Percentiles rank a stretch among this genome's conserved stretches.
phyloP scores from a whole-genome alignment of 2,797 vertebrate genomes.

The Chaenodraco wilsoni region DNA sequence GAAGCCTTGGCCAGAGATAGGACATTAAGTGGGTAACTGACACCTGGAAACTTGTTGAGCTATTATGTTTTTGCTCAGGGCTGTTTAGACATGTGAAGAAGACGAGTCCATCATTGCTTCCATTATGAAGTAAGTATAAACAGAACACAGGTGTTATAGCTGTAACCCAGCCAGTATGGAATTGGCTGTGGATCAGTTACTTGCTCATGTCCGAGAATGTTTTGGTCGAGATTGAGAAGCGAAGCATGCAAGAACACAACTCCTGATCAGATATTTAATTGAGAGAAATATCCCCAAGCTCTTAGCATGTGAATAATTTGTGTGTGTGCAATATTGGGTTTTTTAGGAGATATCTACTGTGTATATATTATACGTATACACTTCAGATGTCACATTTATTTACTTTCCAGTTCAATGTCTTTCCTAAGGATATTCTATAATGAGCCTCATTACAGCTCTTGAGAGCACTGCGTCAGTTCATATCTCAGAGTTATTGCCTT shows the following conservation, averaged over 20 bases:
- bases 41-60: slow-evolving; percentile 41
- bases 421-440: slow-evolving; percentile 7
- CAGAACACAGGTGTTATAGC: slow-evolving; percentile 55
- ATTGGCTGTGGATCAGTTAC: slow-evolving; percentile 63
- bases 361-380: not conserved
- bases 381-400: not conserved
- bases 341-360: not conserved
- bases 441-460: slow-evolving; percentile 5
- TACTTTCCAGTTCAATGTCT: slow-evolving; percentile 1
- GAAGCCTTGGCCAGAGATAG: not conserved
- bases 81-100: slow-evolving; percentile 45
- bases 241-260: slow-evolving; percentile 47
- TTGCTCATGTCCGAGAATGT: slow-evolving; percentile 52
- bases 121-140: slow-evolving; percentile 55
- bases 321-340: slow-evolving; percentile 1
- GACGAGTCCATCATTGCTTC: slow-evolving; percentile 43
- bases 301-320: not conserved
- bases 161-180: slow-evolving; percentile 53
- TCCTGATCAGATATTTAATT: slow-evolving; percentile 40
- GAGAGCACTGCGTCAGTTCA: slow-evolving; percentile 4
- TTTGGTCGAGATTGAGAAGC: slow-evolving; percentile 40
- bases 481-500: slow-evolving; percentile 20
- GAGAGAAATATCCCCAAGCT: slow-evolving; percentile 17
- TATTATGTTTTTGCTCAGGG: slow-evolving; percentile 36
- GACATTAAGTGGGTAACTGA: slow-evolving; percentile 8